Evolutionary conservation across 2,113 vertebrate species (phyloP).

Genomic region (Catharus fuscescens): DNA sequence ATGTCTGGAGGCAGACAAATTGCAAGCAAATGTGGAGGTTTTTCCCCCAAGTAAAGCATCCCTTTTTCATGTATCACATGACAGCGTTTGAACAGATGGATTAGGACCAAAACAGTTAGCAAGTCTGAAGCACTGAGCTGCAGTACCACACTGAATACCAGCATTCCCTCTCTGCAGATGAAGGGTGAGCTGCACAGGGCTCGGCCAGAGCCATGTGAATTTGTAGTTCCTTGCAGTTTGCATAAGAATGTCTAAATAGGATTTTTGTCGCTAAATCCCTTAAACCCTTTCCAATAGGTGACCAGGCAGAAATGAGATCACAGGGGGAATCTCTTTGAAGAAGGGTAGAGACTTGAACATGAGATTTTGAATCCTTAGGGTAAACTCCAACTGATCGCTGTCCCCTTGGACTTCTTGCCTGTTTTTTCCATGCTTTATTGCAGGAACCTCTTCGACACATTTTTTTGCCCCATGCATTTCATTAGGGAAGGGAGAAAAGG

Average conservation of each 20-base stretch:
- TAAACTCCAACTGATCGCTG: not conserved
- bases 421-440: not conserved
- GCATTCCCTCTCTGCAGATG: not conserved
- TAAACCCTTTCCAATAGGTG: not conserved
- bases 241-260: not conserved
- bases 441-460: not conserved
- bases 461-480: not conserved
- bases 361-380: not conserved
- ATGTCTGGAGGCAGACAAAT: not conserved
- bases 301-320: not conserved
- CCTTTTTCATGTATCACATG: not conserved
- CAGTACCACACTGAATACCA: not conserved
- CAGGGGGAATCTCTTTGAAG: not conserved
- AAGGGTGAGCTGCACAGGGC: not conserved
- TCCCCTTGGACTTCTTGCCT: not conserved
- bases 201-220: not conserved
- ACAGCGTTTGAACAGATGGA: not conserved
- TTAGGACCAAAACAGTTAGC: not conserved
- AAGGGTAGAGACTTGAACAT: not conserved
- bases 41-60: not conserved
- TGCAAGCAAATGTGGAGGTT: not conserved
- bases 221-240: not conserved
- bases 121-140: not conserved
- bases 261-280: not conserved
- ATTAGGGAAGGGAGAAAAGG: not conserved